Evolutionary conservation across 2,888 invertebrate genomes (phyloP).

Genomic region (Apamea epomidion): DNA sequence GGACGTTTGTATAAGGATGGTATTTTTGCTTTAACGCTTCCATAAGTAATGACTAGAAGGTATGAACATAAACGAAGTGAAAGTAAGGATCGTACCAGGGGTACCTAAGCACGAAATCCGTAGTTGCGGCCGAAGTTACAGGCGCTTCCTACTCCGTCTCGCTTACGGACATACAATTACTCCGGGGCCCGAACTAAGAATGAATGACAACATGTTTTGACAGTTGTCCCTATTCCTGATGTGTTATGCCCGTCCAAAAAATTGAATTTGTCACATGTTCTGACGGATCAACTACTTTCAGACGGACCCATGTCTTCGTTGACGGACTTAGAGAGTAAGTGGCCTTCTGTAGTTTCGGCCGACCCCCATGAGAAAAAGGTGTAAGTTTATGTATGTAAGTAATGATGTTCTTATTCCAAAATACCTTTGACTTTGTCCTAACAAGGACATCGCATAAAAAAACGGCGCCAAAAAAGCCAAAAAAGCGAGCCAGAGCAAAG

Average conservation of each 20-base stretch:
- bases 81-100: too few relatives aligned
- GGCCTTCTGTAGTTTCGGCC: background rate
- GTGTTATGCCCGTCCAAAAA: too few relatives aligned
- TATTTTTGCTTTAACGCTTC: background rate
- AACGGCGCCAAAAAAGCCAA: background rate
- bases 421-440: background rate
- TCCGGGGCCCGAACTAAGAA: too few relatives aligned
- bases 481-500: background rate
- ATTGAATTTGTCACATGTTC: background rate
- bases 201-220: too few relatives aligned
- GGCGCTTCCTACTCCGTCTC: too few relatives aligned
- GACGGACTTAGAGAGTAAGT: background rate
- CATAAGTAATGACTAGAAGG: background rate
- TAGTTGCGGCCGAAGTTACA: background rate
- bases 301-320: background rate
- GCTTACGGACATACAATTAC: background rate
- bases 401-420: background rate
- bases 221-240: too few relatives aligned
- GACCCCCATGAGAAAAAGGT: background rate
- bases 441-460: background rate
- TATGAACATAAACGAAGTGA: background rate
- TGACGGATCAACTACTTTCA: background rate
- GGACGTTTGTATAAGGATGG: background rate
- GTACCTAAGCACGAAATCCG: background rate
- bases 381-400: background rate